Evolutionary conservation across 2,888 invertebrate genomes (phyloP), one percentile per base, ranked within the genome.

Genomic region (Archips crataeganus): DNA sequence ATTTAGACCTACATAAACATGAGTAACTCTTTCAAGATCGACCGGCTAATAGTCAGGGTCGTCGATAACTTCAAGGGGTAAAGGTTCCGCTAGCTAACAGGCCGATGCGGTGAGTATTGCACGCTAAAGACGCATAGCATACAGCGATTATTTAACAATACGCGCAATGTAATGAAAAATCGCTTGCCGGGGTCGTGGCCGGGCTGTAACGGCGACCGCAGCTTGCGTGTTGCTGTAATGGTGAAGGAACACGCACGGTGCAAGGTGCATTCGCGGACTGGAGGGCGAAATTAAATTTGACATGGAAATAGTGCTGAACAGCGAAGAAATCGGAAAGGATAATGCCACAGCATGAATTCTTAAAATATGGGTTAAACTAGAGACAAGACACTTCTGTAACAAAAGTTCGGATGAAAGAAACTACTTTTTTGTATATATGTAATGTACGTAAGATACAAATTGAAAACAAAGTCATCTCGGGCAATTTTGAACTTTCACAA

Each of bases 241-340:
- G 63, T 34, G 45, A 0, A 32, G 34, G 5, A 42, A 32, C 70
- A 70, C 70, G 70, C 70, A 45, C 63, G 23, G 32, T 63, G 70
- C 70, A 57, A 11, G n/a, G 5, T 70, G 70, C 70, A 63, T 34
- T 57, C 10, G 42, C 54, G 8, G 13, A 51, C 32, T 32, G 6
- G 23, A 8, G 6, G 23, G 2, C 34, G 34, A 45, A 47, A 45
- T 67, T 34, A 34, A 67, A 59, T 42, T 47, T 59, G 39, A n/a
- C 23, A 23, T 2, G 57, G 10, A 15, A 65, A 11, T 15, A 11
- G 54, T 42, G 15, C n/a, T 54, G 15, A 54, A 54, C 8, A 9
- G 2, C 23, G 9, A 23, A 9, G 54, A 9, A 54, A 23, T 54
- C 23, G 54, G 23, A 54, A 54, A 54, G 15, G 54, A 15, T 54